A percentile compares a stretch with the other conserved stretches of the same genome.
Evolutionary conservation across 92 coral and sea anemone species (phyloP).

Genomic region (Epizoanthus illoricatus): DNA sequence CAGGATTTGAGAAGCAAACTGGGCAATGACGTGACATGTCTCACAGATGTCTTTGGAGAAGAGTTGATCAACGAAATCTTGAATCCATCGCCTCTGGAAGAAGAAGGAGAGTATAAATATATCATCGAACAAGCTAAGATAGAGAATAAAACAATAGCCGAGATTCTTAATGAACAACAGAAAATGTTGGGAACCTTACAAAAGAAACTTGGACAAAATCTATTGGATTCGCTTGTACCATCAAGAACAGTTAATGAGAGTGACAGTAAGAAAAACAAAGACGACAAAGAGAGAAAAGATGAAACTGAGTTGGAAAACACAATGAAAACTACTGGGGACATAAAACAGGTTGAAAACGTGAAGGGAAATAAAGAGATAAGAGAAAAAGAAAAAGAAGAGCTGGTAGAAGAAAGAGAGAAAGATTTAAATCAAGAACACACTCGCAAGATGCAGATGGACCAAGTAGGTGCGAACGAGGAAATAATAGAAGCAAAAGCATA

Average conservation of each 20-base stretch:
- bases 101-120: conserved; percentile 18
- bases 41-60: conserved; percentile 58
- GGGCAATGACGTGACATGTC: conserved; percentile 45
- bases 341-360: too few relatives aligned
- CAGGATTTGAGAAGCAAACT: conserved; percentile 45
- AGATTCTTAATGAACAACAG: conserved; percentile 41
- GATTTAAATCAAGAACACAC: too few relatives aligned
- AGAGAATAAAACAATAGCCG: conserved; percentile 47
- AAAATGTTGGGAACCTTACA: conserved; percentile 27
- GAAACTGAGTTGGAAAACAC: too few relatives aligned
- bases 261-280: neutral
- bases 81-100: neutral
- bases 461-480: neutral
- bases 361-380: too few relatives aligned
- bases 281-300: too few relatives aligned
- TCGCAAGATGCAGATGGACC: neutral
- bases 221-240: conserved; percentile 29
- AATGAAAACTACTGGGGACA: too few relatives aligned
- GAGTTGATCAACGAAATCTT: conserved; percentile 41
- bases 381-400: neutral
- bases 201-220: conserved; percentile 49
- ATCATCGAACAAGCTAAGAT: conserved; percentile 22
- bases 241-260: neutral
- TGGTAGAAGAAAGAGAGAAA: neutral
- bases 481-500: neutral